These are phyloP conservation scores for Heliconius hewitsoni DNA, from an alignment of 1,140 invertebrate genomes.

Conservation along the genomic window DNA sequence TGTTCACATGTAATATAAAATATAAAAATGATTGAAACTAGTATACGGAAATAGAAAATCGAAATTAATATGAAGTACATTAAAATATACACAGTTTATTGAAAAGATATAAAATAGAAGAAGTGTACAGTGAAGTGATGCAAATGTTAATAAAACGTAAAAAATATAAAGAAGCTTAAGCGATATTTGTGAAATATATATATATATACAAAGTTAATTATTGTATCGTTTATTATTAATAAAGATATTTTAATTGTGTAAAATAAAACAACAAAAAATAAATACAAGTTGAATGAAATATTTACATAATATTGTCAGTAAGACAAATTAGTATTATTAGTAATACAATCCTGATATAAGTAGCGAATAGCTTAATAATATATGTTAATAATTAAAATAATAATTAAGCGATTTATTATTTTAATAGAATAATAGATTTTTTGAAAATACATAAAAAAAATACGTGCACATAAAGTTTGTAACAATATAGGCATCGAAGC, in stretches of 20 bases:
- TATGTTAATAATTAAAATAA: no score
- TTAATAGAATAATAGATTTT: no score
- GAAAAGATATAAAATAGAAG: background rate
- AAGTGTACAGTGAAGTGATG: background rate
- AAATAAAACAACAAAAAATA: background rate
- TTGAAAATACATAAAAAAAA: no score
- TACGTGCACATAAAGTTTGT: no score
- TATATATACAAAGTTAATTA: background rate
- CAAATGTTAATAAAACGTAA: background rate
- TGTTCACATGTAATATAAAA: background rate
- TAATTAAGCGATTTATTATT: no score
- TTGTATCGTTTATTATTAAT: background rate
- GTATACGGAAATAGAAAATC: background rate
- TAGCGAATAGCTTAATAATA: no score
- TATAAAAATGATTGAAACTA: background rate
- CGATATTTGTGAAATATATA: background rate
- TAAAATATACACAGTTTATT: background rate
- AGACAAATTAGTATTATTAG: no score
- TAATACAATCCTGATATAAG: no score
- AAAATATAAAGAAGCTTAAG: background rate
- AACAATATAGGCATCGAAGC: background rate
- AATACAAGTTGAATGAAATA: no score
- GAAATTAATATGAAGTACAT: background rate
- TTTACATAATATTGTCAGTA: no score
- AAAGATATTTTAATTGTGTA: no score